Evolutionary conservation across 1,140 invertebrate genomes (phyloP), one percentile per base, ranked within the genome.

Genomic region (Meloidogyne floridensis): DNA sequence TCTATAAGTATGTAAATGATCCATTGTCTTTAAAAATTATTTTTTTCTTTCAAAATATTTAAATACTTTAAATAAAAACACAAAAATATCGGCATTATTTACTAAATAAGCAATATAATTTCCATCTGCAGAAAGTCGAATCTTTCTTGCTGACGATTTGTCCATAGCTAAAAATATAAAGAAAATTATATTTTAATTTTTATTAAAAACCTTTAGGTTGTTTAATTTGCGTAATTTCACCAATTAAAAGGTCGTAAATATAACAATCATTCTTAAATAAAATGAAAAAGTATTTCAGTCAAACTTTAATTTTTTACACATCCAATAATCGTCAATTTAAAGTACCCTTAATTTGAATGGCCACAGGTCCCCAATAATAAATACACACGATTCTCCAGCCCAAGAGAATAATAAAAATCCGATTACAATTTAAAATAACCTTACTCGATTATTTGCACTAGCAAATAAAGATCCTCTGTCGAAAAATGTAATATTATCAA

Each of bases 1-100:
- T 15, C 70, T 71, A 77, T 86, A 86, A 15, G 85, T 86, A 13
- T 87, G 86, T 20, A 86, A 53, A 69, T 87, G 85, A 20, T 86
- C 85, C 85, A 86, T 86, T 59, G 85, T 85, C 83, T 84, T n/a
- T 2, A 86, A 85, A 54, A 20, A 51, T 7, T 42, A 9, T 32
- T 65, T 80, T 53, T 59, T 70, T n/a, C 13, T 70, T 13, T 20
- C 9, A 65, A 43, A 65, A 51, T n/a, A 81, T 18, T 18, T 43
- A 9, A 20, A 59, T 32, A 84, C 83, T 32, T 87, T 87, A 5
- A 87, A 56, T 18, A 72, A 69, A 73, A 79, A 86, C 51, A 86
- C 83, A 53, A 72, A 77, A 47, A 86, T 47, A 59, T 86, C 85
- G 9, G 81, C 43, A 9, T 43, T 65, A 59, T 77, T 59, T 20